Evolutionary conservation across 2,113 vertebrate species (phyloP), one percentile per base, ranked within the genome.

Genomic region (Passer montanus): DNA sequence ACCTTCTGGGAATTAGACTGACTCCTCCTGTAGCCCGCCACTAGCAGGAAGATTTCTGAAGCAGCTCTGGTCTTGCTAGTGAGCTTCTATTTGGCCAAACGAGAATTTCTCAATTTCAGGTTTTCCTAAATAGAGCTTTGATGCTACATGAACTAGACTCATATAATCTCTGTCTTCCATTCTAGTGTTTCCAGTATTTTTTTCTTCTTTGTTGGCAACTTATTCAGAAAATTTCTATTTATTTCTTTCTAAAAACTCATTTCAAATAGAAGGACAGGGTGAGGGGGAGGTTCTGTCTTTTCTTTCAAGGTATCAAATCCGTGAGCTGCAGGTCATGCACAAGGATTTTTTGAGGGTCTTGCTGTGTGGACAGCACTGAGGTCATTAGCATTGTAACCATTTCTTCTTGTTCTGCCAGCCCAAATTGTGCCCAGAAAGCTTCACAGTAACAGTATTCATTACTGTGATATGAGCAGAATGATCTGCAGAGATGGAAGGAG

Each of bases 211-310:
- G 3, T 72, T 41, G 46, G n/a, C 22, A 87, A 59, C 22, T 76
- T 85, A n/a, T 0, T 81, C 15, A 80, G 28, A 44, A 78, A 52
- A 43, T 12, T 20, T 90, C 9, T 43, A 1, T 37, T 74, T 66
- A 52, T 79, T 58, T 67, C 5, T 27, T 76, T 78, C 46, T 26
- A 30, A 81, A 88, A 85, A 63, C 13, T 28, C 17, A 21, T 74
- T 81, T 87, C 33, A 94, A 63, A 72, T 58, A 56, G 85, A 67
- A 59, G 22, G 14, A 44, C 17, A 16, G 20, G 7, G 4, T 28
- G 2, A 0, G 1, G 27, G 7, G 8, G 3, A 5, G 13, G 3
- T 58, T 80, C 52, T 66, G 9, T 70, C 22, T 64, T 5, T 77
- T 46, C 28, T 63, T 75, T 26, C 14, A 53, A 69, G 37, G 11